Base-by-base conservation (phyloP, 37 sponge, comb jelly and placozoan species). In the Lycopodina hypogea region DNA sequence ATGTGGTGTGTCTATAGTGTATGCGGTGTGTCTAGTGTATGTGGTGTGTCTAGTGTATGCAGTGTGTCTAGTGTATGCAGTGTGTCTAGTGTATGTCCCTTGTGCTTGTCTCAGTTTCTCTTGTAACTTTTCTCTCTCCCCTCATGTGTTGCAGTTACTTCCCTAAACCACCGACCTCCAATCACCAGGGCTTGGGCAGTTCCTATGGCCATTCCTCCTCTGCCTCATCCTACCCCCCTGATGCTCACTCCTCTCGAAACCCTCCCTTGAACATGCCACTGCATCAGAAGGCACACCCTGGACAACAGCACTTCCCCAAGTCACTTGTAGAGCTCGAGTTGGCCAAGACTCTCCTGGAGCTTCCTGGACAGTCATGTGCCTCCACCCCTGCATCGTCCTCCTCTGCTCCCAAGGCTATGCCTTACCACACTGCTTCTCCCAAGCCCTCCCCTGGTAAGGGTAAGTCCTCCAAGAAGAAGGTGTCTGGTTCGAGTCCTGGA, bases 401-500 rank as follows among this genome's bases (percentile, higher is more conserved):
- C 0, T 68, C 79, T 32, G 73, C 79, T 40, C 59, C 82, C 38
- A 42, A 56, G 53, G 35, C 71, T 3, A 38, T 53, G 42, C 67
- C 61, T 33, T 84, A 75, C 65, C 77, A 76, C 71, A 81, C 87
- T 34, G 78, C 87, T 62, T 81, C 82, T 17, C 87, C 81, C 11
- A 87, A 83, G 42, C 84, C 89, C 32, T 89, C 89, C 69, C 87
- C 87, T 0, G 70, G 76, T 3, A 76, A 69, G 37, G 51, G 77
- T 41, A 72, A 56, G 36, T 67, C 87, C 12, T 30, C 50, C 11
- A 81, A 70, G 76, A 87, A 81, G 82, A 86, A 85, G 75, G 58
- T 77, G 51, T 77, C 83, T 41, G 86, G 86, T 38, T 56, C 79
- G 28, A 92, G 86, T 66, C 88, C 92, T 4, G 88, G 83, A 45